A percentile compares a stretch with the other conserved stretches of the same genome.
These are phyloP conservation scores for Holothuria glaberrima DNA, from an alignment of 35 echinoderm and acorn worm genomes.

Conservation along the genomic window DNA sequence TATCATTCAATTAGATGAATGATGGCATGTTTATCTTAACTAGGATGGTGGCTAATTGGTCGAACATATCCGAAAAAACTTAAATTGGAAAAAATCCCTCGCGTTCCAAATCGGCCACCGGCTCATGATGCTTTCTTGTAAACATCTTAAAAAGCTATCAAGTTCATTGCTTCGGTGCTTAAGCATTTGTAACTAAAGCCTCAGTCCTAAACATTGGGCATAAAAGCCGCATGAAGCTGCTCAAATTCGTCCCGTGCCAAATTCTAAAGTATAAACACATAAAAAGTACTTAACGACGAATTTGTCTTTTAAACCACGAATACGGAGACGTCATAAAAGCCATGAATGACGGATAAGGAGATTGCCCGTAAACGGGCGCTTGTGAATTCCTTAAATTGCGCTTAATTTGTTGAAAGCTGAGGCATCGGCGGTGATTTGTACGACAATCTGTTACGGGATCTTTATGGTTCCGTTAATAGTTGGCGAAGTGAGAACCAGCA, in stretches of 20 bases:
- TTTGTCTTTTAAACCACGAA: conserved; percentile 61
- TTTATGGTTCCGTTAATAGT: conserved; percentile 50
- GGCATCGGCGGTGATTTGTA: conserved; percentile 40
- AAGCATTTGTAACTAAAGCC: conserved; percentile 47
- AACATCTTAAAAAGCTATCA: conserved; percentile 64
- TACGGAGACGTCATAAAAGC: conserved; percentile 42
- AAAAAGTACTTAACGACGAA: conserved; percentile 61
- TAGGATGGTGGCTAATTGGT: conserved; percentile 48
- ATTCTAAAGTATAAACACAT: conserved; percentile 58
- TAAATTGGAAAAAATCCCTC: conserved; percentile 37
- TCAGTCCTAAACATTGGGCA: conserved; percentile 38
- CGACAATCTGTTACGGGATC: conserved; percentile 41
- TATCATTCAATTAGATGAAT: conserved; percentile 56
- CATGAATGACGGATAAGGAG: conserved; percentile 49
- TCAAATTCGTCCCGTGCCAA: conserved; percentile 37
- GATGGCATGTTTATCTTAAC: conserved; percentile 57
- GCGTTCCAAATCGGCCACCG: conserved; percentile 50
- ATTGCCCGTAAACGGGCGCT: conserved; percentile 45
- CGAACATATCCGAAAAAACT: conserved; percentile 16
- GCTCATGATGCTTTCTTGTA: conserved; percentile 43
- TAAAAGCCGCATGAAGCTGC: conserved; percentile 11
- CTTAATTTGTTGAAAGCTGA: conserved; percentile 57
- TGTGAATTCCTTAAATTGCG: conserved; percentile 51
- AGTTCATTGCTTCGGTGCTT: conserved; percentile 40
- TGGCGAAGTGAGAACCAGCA: conserved; percentile 49